Base-by-base conservation (phyloP, 2,888 invertebrate genomes). In the Ischnus inquisitorius region DNA sequence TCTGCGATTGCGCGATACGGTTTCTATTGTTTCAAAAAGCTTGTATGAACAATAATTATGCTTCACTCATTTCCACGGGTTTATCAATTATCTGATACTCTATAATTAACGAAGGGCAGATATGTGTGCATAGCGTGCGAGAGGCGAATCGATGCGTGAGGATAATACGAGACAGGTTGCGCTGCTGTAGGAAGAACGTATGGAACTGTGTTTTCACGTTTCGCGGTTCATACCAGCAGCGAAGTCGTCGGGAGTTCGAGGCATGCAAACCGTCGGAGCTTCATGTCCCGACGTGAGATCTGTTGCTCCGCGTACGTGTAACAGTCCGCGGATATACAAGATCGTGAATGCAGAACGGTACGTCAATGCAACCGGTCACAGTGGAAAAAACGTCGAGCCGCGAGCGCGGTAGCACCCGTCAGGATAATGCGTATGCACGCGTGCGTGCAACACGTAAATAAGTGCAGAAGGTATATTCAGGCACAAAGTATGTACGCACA, bases 391-490 rank as follows among this genome's bases (percentile, higher is more conserved):
- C 64, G 64, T 64, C 64, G 22, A 19, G 64, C 64, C 64, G 16
- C 16, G 64, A 64, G 64, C 39, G 64, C 12, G 39, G 19, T 41
- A 34, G 64, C 64, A 64, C 39, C 64, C 16, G 64, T 64, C 19
- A 34, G 64, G 39, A 64, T 64, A 64, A 64, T 64, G 64, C 64
- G 64, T 64, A 64, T 34, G 16, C 64, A 34, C n/a, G 39, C 6
- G 19, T 39, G 39, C 64, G 39, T 39, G 64, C 64, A 39, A 64
- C 64, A 39, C 64, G 64, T 41, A 14, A 10, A 34, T 64, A 39
- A 34, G 39, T 64, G 39, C 64, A 39, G 39, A 39, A n/a, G 64
- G 34, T 10, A 54, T 22, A 54, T 19, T 5, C 46, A n/a, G 46
- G 46, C 1, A 46, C 12, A 2, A 3, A 10, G 12, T n/a, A 46